Evolutionary conservation across 2,888 invertebrate genomes (phyloP).

Genomic region (Sisyra nigra): DNA sequence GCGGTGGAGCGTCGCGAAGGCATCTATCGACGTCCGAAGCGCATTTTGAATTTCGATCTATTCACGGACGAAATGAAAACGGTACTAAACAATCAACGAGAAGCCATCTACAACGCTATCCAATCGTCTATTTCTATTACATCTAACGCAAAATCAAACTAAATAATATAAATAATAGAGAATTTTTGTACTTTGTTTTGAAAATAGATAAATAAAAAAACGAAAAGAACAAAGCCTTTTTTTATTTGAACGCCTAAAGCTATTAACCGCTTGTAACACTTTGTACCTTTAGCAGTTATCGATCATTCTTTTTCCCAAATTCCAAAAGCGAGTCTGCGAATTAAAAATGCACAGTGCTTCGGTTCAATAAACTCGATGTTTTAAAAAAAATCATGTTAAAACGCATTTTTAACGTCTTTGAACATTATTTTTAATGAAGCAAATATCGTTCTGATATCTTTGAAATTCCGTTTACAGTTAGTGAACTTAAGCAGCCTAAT

Average conservation of each 20-base stretch:
- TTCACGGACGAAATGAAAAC: conserved; percentile 46
- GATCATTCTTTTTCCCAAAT: no score
- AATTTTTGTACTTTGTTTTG: conserved; percentile 1
- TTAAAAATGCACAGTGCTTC: no score
- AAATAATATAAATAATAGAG: not conserved
- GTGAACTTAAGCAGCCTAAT: no score
- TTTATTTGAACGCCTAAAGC: not conserved
- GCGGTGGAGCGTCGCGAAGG: conserved; percentile 46
- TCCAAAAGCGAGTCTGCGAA: no score
- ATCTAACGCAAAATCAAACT: conserved; percentile 1
- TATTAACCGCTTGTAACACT: no score
- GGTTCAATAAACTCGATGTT: no score
- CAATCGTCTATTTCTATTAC: conserved; percentile 19
- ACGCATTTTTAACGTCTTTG: no score
- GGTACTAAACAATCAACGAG: conserved; percentile 29
- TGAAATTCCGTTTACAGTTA: no score
- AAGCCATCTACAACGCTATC: conserved; percentile 33
- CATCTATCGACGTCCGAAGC: conserved; percentile 53
- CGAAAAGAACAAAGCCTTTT: not conserved
- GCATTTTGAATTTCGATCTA: conserved; percentile 50
- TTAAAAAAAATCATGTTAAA: no score
- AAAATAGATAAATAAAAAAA: conserved; percentile 2
- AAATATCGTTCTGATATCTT: no score
- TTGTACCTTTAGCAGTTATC: not conserved
- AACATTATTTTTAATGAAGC: no score